Conservation (phyloP, 2,888 invertebrate genomes). For the Macrophya annulata region DNA sequence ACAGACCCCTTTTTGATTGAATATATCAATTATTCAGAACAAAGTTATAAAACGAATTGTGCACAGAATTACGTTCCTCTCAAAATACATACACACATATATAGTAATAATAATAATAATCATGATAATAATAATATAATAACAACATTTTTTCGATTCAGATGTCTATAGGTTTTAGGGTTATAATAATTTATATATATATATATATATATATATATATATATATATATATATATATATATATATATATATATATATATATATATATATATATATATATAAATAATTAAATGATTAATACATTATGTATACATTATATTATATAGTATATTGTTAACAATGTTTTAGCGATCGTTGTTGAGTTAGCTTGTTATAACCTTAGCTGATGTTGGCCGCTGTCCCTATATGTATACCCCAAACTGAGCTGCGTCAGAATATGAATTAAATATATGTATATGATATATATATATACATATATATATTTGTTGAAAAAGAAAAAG, state of each 20-base stretch:
- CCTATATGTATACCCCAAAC: slow-evolving; percentile 29
- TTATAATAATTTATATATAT: too few species aligned
- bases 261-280: slow-evolving; percentile 7
- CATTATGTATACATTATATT: not conserved
- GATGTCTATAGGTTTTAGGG: too few species aligned
- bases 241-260: not conserved
- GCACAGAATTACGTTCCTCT: too few species aligned
- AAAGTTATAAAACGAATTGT: too few species aligned
- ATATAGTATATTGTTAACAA: slow-evolving; percentile 25
- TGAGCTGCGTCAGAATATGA: not conserved
- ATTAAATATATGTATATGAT: not conserved
- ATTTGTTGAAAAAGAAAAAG: not conserved
- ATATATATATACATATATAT: too few species aligned
- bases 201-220: not conserved
- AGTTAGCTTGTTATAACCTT: slow-evolving; percentile 57
- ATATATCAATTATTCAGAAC: too few species aligned
- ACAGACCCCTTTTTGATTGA: too few species aligned
- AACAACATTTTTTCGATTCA: too few species aligned
- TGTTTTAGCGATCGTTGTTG: slow-evolving; percentile 51
- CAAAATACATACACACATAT: too few species aligned
- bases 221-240: not conserved
- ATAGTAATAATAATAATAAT: too few species aligned
- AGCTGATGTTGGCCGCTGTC: slow-evolving; percentile 51
- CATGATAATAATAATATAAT: too few species aligned
- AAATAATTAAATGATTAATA: not conserved